Evolutionary conservation across 1,140 invertebrate genomes (phyloP).

Genomic region (Nixonia krombeini): DNA sequence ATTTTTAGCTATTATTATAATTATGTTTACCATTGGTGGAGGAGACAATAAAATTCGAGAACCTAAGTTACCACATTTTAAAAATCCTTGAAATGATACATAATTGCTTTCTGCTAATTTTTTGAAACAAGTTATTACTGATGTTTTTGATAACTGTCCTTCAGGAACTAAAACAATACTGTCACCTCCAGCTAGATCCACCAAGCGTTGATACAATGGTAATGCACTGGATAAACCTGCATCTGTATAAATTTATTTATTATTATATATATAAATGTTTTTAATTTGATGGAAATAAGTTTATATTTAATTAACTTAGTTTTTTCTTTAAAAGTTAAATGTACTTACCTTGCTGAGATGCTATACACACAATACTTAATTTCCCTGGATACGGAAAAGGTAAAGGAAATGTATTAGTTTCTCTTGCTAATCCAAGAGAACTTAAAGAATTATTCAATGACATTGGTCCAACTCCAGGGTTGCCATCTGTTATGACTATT

Average conservation of each 20-base stretch:
- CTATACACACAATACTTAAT: slow-evolving; percentile 82
- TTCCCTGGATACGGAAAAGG: slow-evolving; percentile 88
- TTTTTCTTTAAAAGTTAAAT: background rate
- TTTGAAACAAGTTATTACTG: slow-evolving; percentile 79
- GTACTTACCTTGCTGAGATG: slow-evolving; percentile 70
- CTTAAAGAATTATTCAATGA: slow-evolving; percentile 73
- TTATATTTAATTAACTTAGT: too few species aligned
- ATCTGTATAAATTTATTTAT: slow-evolving; percentile 47
- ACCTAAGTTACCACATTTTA: slow-evolving; percentile 84
- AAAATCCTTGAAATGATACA: slow-evolving; percentile 80
- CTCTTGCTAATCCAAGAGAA: slow-evolving; percentile 58
- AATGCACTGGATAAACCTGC: slow-evolving; percentile 49
- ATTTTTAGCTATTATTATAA: slow-evolving; percentile 7
- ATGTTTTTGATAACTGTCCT: slow-evolving; percentile 71
- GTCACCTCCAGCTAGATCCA: slow-evolving; percentile 77
- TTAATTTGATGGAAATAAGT: background rate
- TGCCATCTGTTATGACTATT: slow-evolving; percentile 86
- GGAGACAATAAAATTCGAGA: slow-evolving; percentile 84
- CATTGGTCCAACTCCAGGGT: slow-evolving; percentile 78
- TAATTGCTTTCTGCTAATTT: slow-evolving; percentile 85
- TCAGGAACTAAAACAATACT: slow-evolving; percentile 79
- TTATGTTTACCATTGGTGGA: slow-evolving; percentile 76
- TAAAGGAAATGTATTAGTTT: slow-evolving; percentile 75
- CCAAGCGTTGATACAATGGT: slow-evolving; percentile 66
- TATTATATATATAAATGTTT: slow-evolving; percentile 12